Conservation (phyloP, 2,888 invertebrate species). For the Ephialtes manifestator region DNA sequence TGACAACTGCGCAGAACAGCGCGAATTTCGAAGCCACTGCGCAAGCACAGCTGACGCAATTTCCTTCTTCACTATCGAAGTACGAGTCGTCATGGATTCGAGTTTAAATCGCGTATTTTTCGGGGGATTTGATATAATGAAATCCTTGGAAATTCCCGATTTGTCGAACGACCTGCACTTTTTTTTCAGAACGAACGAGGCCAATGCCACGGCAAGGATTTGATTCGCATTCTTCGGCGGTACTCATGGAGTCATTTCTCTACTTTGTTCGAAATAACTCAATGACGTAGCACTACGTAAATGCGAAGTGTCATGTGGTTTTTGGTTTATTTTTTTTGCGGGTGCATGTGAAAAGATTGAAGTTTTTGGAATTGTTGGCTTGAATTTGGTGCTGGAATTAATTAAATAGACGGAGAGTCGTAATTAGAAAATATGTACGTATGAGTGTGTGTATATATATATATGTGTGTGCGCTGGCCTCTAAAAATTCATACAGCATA, state of each 20-base stretch:
- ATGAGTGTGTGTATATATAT: too few relatives aligned
- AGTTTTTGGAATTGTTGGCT: too few relatives aligned
- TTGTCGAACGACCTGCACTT: background rate
- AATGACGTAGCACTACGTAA: conserved; percentile 46
- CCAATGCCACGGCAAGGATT: conserved; percentile 37
- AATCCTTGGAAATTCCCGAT: background rate
- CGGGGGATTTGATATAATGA: background rate
- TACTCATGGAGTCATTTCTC: conserved; percentile 16
- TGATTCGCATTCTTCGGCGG: conserved; percentile 25
- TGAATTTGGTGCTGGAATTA: too few relatives aligned
- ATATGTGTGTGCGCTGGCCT: too few relatives aligned
- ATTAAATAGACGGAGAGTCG: too few relatives aligned
- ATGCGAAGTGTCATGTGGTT: too few relatives aligned
- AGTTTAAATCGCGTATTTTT: background rate
- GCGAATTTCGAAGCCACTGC: conserved; percentile 27
- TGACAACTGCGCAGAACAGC: conserved; percentile 55
- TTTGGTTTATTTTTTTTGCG: too few relatives aligned
- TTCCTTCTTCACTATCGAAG: conserved; percentile 16
- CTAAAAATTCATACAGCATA: too few relatives aligned
- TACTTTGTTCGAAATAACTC: conserved; percentile 57
- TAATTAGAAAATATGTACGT: too few relatives aligned
- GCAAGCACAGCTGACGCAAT: conserved; percentile 73
- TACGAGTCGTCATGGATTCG: conserved; percentile 16
- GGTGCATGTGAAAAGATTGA: too few relatives aligned
- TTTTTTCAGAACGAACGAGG: background rate